These are phyloP conservation scores for Tortrix viridana DNA, from an alignment of 2,888 invertebrate species.

Conservation along the genomic window DNA sequence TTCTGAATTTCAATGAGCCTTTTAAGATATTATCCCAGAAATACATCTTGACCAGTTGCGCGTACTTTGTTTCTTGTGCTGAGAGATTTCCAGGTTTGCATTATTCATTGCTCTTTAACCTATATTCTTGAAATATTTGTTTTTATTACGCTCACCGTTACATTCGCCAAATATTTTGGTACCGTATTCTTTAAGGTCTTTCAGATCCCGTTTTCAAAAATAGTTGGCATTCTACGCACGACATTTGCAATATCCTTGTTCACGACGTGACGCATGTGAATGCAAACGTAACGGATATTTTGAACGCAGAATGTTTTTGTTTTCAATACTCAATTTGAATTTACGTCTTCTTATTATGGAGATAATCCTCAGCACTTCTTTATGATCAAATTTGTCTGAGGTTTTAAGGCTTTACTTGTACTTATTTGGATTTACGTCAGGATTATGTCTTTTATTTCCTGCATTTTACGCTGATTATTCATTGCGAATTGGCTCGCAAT, in stretches of 20 bases:
- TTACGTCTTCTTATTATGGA: slow-evolving; percentile 3
- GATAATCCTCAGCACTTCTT: slow-evolving; percentile 18
- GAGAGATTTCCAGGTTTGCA: slow-evolving; percentile 43
- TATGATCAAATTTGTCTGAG: slow-evolving; percentile 29
- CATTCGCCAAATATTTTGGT: slow-evolving; percentile 23
- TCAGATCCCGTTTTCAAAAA: slow-evolving; percentile 30
- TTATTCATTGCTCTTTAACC: slow-evolving; percentile 49
- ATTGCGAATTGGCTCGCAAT: no score
- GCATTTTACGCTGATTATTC: no score
- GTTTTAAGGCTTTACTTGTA: neutral
- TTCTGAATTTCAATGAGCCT: slow-evolving; percentile 41
- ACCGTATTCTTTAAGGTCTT: slow-evolving; percentile 25
- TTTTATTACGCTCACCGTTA: slow-evolving; percentile 35
- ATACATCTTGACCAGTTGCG: slow-evolving; percentile 45
- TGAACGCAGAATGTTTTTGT: slow-evolving; percentile 30
- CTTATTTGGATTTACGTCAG: slow-evolving; percentile 5
- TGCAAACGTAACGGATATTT: slow-evolving; percentile 23
- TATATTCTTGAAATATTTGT: slow-evolving; percentile 42
- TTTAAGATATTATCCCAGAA: slow-evolving; percentile 42
- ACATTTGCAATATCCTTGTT: slow-evolving; percentile 19
- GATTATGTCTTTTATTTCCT: neutral
- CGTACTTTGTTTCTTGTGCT: slow-evolving; percentile 30
- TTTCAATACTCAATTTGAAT: slow-evolving; percentile 23
- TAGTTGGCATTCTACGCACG: slow-evolving; percentile 23
- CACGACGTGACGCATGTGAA: slow-evolving; percentile 2